Evolutionary conservation across 2,888 invertebrate species (phyloP).

Genomic region (Tachina grossa): DNA sequence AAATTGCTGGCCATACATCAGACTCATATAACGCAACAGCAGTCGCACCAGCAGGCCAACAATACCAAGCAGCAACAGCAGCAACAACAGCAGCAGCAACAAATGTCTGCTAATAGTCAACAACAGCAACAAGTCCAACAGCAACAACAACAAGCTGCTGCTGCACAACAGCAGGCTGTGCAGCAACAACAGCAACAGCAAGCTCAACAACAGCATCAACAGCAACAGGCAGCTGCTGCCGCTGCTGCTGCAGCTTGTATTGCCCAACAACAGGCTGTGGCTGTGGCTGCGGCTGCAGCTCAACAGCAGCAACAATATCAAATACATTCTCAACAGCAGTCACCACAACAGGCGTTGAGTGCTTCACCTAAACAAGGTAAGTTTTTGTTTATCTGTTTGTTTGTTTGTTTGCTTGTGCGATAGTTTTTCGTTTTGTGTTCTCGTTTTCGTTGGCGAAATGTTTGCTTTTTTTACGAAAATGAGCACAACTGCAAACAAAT

Average conservation of each 20-base stretch:
- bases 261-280: constrained; percentile 79
- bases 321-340: constrained; percentile 83
- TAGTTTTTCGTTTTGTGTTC: not conserved
- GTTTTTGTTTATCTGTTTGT: constrained; percentile 52
- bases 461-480: constrained; percentile 2
- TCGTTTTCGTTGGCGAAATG: not conserved
- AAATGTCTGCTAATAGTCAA: constrained; percentile 77
- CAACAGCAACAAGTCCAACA: constrained; percentile 73
- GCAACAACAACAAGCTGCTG: constrained; percentile 74
- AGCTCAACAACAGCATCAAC: constrained; percentile 73
- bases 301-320: constrained; percentile 81
- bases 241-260: constrained; percentile 79
- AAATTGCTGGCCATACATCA: constrained; percentile 83
- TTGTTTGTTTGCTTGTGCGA: not conserved
- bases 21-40: constrained; percentile 80
- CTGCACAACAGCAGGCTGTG: constrained; percentile 76
- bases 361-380: constrained; percentile 82
- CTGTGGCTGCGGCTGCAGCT: constrained; percentile 72
- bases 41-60: constrained; percentile 78
- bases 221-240: constrained; percentile 75
- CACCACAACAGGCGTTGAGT: constrained; percentile 82
- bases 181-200: constrained; percentile 76
- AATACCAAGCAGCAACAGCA: constrained; percentile 76
- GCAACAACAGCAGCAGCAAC: constrained; percentile 75
- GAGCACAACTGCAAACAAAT: not conserved